These are phyloP conservation scores for Nothocercus nigrocapillus DNA, from an alignment of 2,113 vertebrate genomes.

Conservation along the genomic window DNA sequence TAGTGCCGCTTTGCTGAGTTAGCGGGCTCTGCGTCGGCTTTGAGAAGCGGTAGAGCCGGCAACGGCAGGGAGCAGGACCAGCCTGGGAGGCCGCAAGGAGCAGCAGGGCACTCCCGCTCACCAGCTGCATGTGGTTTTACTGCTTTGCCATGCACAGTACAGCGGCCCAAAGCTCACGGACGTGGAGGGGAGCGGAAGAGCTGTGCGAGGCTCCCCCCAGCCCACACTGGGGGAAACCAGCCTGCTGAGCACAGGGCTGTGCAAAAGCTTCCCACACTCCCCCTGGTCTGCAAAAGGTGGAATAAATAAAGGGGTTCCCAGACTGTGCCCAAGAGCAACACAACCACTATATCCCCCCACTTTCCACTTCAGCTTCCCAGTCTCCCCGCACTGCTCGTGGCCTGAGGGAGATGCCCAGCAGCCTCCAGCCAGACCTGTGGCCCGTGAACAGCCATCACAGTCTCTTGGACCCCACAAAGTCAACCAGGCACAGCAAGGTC, in stretches of 20 bases:
- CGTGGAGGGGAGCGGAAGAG: background rate
- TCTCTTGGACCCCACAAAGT: background rate
- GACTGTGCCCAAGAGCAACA: background rate
- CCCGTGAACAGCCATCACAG: background rate
- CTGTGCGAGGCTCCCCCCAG: background rate
- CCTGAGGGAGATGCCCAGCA: background rate
- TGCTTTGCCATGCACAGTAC: background rate
- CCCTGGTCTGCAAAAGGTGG: background rate
- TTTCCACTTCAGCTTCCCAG: background rate
- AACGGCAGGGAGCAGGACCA: background rate
- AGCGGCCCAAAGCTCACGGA: background rate
- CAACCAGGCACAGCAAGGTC: background rate
- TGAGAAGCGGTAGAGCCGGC: background rate
- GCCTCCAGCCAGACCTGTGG: background rate
- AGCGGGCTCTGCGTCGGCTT: background rate
- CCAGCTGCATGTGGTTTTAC: background rate
- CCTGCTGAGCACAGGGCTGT: rapidly evolving
- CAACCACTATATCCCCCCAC: background rate
- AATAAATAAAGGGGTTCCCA: background rate
- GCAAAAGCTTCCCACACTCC: background rate
- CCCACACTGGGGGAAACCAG: background rate
- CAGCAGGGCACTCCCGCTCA: background rate
- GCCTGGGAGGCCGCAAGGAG: background rate
- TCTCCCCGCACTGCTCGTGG: background rate
- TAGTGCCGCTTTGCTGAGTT: background rate